A percentile compares a stretch with the other conserved stretches of the same genome.
Evolutionary conservation across 2,797 vertebrate genomes (phyloP).

Genomic region (Cynodonichthys magdalenae): DNA sequence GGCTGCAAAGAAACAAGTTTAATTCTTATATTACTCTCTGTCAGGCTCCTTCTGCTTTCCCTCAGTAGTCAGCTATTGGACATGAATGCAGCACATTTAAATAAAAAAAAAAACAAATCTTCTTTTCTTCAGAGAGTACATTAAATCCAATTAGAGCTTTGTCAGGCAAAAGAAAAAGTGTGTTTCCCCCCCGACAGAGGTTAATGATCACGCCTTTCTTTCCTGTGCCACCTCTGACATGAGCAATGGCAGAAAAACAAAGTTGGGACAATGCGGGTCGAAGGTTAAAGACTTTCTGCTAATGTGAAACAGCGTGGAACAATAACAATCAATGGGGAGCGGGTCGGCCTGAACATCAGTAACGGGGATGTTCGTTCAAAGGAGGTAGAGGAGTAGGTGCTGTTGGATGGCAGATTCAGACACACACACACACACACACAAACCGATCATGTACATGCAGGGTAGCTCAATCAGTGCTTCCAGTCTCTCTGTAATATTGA

Average conservation of each 20-base stretch:
- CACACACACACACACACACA: constrained; percentile 24
- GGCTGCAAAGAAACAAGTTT: constrained; percentile 40
- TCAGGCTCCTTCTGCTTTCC: constrained; percentile 34
- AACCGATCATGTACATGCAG: constrained; percentile 54
- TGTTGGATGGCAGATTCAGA: constrained; percentile 36
- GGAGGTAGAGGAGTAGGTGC: constrained; percentile 64
- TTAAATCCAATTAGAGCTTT: constrained; percentile 70
- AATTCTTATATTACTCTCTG: constrained; percentile 64
- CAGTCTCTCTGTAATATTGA: constrained; percentile 33
- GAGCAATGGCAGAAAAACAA: constrained; percentile 72
- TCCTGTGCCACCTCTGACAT: constrained; percentile 59
- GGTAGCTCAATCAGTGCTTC: constrained; percentile 46
- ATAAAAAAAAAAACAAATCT: constrained; percentile 54
- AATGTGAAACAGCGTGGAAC: constrained; percentile 73
- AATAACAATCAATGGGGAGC: constrained; percentile 71
- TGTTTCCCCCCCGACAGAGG: constrained; percentile 67
- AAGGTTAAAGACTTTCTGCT: constrained; percentile 73
- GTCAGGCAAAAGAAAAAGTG: constrained; percentile 61
- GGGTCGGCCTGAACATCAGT: constrained; percentile 64
- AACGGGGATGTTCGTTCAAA: constrained; percentile 57
- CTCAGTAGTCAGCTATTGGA: constrained; percentile 17
- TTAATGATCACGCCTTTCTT: constrained; percentile 64
- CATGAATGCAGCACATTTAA: constrained; percentile 48
- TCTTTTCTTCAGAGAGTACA: constrained; percentile 58
- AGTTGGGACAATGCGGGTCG: constrained; percentile 64